Evolutionary conservation across 2,888 invertebrate genomes (phyloP).

Genomic region (Amiota communis): DNA sequence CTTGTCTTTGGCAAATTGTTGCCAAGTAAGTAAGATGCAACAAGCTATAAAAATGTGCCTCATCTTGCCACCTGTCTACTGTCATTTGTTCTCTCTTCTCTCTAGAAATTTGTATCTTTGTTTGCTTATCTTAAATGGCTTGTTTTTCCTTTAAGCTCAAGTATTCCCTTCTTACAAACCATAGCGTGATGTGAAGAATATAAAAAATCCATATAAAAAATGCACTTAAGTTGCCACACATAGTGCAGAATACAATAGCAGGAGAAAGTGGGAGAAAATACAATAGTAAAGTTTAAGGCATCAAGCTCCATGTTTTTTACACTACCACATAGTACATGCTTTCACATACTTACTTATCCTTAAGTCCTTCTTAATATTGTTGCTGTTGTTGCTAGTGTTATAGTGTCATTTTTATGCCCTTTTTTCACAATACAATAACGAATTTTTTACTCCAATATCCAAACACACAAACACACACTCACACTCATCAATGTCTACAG

Average conservation of each 20-base stretch:
- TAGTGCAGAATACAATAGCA: slow-evolving; percentile 34
- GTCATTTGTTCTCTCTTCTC: neutral
- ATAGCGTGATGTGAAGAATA: neutral
- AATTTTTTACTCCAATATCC: too few relatives aligned
- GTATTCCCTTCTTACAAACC: too few relatives aligned
- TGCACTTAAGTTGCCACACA: slow-evolving; percentile 64
- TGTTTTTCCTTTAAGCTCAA: too few relatives aligned
- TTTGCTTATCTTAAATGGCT: too few relatives aligned
- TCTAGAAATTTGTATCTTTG: too few relatives aligned
- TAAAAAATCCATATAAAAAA: slow-evolving; percentile 17
- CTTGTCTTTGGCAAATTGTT: slow-evolving; percentile 51
- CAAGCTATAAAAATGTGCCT: slow-evolving; percentile 28
- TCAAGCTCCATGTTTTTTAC: neutral
- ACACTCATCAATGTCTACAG: neutral
- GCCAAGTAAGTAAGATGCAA: slow-evolving; percentile 16
- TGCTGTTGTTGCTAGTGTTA: neutral
- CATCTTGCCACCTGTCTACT: neutral
- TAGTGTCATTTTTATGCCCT: neutral
- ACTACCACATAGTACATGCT: neutral
- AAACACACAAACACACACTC: neutral
- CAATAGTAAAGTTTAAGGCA: neutral
- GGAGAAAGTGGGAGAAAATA: neutral
- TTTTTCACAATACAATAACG: neutral
- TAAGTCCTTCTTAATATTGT: neutral
- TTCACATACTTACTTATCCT: neutral